Evolutionary conservation across 2,888 invertebrate genomes (phyloP), one percentile per base, ranked within the genome.

Genomic region (Tyria jacobaeae): DNA sequence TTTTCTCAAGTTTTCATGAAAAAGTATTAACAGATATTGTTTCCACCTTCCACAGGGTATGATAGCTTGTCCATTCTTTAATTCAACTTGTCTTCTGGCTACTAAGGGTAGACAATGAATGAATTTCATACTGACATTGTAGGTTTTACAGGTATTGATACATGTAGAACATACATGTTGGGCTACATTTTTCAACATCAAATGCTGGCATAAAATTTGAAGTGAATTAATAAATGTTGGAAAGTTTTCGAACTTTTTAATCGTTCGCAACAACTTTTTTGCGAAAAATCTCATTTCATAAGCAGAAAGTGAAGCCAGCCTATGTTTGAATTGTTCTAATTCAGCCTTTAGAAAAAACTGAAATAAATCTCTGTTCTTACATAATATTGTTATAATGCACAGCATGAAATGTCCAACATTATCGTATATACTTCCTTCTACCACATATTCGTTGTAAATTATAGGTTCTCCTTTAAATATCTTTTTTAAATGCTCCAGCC

Each of bases 1-100:
- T 21, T 78, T 65, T 53, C 77, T 83, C 51, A 95, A 79, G 78
- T 94, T 94, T 47, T 84, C 88, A 51, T 78, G 79, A 74, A 94
- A 96, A 35, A 95, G 77, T n/a, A 88, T 86, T 57, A 80, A 71
- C 12, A 96, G 77, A 62, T 94, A 86, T 66, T 87, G 78, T 77
- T 91, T 95, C 95, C 95, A 96, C 80, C 90, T 89, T 3, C 92
- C 90, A 82, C 95, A 95, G 6, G 95, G 91, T 66, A 96, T 84
- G 9, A 74, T 72, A 7, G 94, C 95, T 53, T 88, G 78, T 0
- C 96, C 96, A 72, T 88, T 83, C 34, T 71, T 80, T 37, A 96
- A 68, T 66, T 92, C 88, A 15, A 96, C 94, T 77, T 94, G 85
- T 71, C 95, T 90, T 62, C 82, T 87, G 25, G 92, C 89, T 56